Conservation (phyloP, 2,113 vertebrate species). For the Chloroceryle aenea region DNA sequence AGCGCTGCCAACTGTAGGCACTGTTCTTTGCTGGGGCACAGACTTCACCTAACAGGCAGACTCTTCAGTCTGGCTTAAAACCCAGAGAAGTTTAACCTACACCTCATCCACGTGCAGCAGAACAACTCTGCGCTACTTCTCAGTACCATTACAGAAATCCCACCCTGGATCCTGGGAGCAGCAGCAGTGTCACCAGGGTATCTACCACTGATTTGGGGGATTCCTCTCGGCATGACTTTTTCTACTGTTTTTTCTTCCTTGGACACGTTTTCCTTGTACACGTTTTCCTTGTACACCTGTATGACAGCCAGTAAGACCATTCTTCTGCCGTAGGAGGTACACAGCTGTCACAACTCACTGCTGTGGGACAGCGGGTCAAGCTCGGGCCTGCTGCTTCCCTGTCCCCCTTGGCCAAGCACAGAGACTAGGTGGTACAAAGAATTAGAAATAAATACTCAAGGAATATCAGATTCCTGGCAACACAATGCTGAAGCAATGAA, state of each 20-base stretch:
- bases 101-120: not conserved
- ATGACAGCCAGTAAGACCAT: not conserved
- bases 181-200: not conserved
- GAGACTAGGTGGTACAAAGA: not conserved
- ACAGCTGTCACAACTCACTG: not conserved
- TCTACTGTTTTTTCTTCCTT: fast-evolving
- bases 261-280: not conserved
- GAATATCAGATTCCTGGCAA: not conserved
- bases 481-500: not conserved
- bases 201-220: not conserved
- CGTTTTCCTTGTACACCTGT: not conserved
- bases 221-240: not conserved
- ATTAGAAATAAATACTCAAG: not conserved
- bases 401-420: not conserved
- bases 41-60: not conserved
- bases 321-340: not conserved
- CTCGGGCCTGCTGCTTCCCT: not conserved
- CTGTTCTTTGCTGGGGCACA: not conserved
- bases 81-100: not conserved
- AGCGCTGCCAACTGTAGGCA: fast-evolving
- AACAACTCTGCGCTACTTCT: not conserved
- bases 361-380: not conserved
- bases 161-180: not conserved
- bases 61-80: not conserved
- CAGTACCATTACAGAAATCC: not conserved